Evolutionary conservation across 2,113 vertebrate species (phyloP), one percentile per base, ranked within the genome.

Genomic region (Perccottus glenii): DNA sequence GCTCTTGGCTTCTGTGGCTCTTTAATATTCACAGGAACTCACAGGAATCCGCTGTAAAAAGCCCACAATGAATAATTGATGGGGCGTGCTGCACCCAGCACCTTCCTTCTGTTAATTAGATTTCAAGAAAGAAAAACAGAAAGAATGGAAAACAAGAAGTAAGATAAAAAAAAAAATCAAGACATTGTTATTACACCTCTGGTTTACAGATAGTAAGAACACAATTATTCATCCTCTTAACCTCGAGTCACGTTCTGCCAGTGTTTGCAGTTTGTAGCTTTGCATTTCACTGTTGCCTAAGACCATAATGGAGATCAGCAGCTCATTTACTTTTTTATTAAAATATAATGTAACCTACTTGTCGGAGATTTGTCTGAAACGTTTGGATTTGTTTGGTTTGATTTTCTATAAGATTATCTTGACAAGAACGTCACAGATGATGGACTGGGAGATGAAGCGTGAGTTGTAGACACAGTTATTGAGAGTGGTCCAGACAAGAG

Each of bases 41-140:
- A 38, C 80, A 78, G 80, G 87, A 88, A 90, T 89, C 75, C 46
- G 76, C 77, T 80, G 81, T 82, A 85, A 90, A 86, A 90, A 85
- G 65, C 32, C 61, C 71, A 71, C 68, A 73, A 90, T 92, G 90
- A 92, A 92, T 92, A 92, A 92, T 92, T 87, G 81, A 92, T 92
- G 88, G 32, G 35, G 42, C 58, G 76, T 72, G 85, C 75, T 75
- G 79, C 88, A 87, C 88, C 78, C 74, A 87, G 80, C 76, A 75
- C 77, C 88, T 88, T 86, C 85, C 82, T 87, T 87, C 76, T 81
- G 82, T 85, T 92, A 92, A 92, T 91, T 92, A 85, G 90, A 91
- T 91, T 89, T 87, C 64, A 67, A 70, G 64, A 81, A 74, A 74
- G 80, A 70, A 70, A 53, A 6, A 59, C 6, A 49, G 32, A 77